Conservation (phyloP, 2,888 invertebrate species). For the Catocala fraxini region DNA sequence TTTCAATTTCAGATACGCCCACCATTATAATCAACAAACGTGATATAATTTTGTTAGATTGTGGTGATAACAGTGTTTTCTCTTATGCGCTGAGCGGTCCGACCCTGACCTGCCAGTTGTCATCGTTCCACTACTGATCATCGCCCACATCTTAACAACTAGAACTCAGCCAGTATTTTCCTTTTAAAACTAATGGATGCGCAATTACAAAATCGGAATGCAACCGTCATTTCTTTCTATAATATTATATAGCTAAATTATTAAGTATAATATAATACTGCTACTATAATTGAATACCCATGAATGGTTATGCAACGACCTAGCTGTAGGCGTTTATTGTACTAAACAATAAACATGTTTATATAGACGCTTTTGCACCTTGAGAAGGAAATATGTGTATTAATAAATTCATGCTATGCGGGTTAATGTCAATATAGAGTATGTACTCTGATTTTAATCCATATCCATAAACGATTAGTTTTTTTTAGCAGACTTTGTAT, state of each 20-base stretch:
- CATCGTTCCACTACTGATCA: constrained; percentile 46
- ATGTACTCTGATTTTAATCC: constrained; percentile 32
- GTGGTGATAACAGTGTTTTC: constrained; percentile 22
- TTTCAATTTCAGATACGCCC: too few species aligned
- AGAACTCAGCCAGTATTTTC: constrained; percentile 36
- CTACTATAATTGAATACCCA: constrained; percentile 3
- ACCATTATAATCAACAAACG: not conserved
- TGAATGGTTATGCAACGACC: constrained; percentile 14
- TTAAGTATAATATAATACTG: constrained; percentile 12
- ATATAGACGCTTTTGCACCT: constrained; percentile 46
- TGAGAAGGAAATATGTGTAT: constrained; percentile 39
- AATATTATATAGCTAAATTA: too few species aligned
- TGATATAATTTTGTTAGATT: constrained; percentile 38
- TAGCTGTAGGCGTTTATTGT: not conserved
- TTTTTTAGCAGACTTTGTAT: constrained; percentile 19
- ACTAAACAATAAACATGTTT: constrained; percentile 22
- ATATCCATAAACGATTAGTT: constrained; percentile 31
- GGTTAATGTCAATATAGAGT: constrained; percentile 48
- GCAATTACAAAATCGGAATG: constrained; percentile 34
- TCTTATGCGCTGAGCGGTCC: constrained; percentile 31
- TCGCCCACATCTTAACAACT: constrained; percentile 52
- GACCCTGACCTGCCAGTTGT: constrained; percentile 55
- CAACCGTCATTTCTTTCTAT: constrained; percentile 20
- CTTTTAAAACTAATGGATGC: constrained; percentile 34
- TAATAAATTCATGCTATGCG: constrained; percentile 44